A percentile compares a stretch with the other conserved stretches of the same genome.
These are phyloP conservation scores for Drosophila nigricruria DNA, from an alignment of 2,888 invertebrate genomes.

Conservation along the genomic window DNA sequence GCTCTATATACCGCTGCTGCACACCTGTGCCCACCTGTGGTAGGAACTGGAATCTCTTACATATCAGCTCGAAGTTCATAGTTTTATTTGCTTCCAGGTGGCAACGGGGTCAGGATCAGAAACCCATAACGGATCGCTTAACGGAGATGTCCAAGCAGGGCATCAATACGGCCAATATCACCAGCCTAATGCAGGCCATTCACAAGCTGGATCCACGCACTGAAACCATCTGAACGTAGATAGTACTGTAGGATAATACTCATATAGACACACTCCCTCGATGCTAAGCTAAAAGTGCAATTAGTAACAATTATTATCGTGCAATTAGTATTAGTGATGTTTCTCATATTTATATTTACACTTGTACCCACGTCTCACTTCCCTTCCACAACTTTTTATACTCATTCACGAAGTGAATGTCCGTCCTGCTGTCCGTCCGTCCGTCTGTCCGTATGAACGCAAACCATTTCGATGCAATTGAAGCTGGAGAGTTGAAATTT, in stretches of 20 bases:
- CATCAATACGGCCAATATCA: constrained; percentile 88
- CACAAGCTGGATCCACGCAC: constrained; percentile 86
- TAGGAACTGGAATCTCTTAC: constrained; percentile 64
- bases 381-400: constrained; percentile 2
- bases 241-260: constrained; percentile 6
- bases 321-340: constrained; percentile 58
- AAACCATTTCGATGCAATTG: no score
- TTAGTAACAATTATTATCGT: constrained; percentile 56
- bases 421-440: no score
- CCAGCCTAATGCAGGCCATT: constrained; percentile 89
- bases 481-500: no score
- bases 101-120: constrained; percentile 88
- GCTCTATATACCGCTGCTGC: constrained; percentile 89
- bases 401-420: no score
- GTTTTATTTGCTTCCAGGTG: constrained; percentile 86
- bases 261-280: constrained; percentile 6
- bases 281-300: constrained; percentile 72
- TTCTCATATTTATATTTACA: constrained; percentile 17
- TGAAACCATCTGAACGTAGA: constrained; percentile 82
- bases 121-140: constrained; percentile 88
- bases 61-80: neutral
- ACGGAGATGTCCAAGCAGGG: constrained; percentile 88
- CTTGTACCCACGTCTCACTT: neutral
- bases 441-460: no score
- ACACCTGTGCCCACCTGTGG: constrained; percentile 89